phyloP scores from a whole-genome alignment of 2,797 vertebrate species.

The Periparus ater region DNA sequence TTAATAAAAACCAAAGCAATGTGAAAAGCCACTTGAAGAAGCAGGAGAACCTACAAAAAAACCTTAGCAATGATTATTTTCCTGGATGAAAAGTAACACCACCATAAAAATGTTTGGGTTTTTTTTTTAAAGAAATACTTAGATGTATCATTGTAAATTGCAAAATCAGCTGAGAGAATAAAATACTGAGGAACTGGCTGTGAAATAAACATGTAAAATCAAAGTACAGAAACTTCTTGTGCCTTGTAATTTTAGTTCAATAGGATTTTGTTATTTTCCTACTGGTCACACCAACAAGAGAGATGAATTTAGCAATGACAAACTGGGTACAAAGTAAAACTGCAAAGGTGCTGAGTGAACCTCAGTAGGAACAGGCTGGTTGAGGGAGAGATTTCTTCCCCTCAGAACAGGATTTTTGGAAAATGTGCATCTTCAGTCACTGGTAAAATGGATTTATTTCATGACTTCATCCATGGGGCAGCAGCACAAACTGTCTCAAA shows the following conservation, averaged over 20 bases:
- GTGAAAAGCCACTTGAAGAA: conserved; percentile 1
- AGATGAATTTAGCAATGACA: neutral
- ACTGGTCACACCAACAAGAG: neutral
- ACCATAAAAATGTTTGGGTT: neutral
- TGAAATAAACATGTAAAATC: neutral
- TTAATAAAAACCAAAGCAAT: conserved; percentile 35
- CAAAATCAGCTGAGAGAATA: neutral
- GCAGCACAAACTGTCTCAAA: neutral
- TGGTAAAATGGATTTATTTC: neutral
- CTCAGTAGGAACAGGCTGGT: neutral
- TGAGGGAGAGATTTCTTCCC: neutral
- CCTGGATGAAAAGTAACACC: neutral
- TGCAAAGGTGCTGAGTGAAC: neutral
- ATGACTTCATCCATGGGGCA: neutral
- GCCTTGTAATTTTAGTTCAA: neutral
- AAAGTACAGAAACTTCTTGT: neutral
- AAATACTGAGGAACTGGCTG: neutral
- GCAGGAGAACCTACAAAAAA: conserved; percentile 5
- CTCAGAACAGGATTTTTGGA: neutral
- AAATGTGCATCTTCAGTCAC: neutral
- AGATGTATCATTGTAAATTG: neutral
- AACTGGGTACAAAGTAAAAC: neutral
- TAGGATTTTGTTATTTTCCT: neutral
- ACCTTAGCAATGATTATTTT: neutral
- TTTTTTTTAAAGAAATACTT: neutral